Evolutionary conservation across 2,113 vertebrate species (phyloP).

Genomic region (Urocolius indicus): DNA sequence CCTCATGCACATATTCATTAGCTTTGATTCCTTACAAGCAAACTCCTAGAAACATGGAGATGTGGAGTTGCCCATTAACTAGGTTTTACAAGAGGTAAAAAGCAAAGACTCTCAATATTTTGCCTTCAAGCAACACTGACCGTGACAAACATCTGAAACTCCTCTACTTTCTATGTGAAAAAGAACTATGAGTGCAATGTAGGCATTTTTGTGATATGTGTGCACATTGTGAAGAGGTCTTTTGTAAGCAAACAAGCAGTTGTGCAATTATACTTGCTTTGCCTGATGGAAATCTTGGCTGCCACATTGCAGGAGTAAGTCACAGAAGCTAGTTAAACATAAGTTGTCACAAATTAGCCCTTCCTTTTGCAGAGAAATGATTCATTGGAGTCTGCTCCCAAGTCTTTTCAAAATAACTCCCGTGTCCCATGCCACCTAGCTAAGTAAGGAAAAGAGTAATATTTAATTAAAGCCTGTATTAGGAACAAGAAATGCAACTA

Average conservation of each 20-base stretch:
- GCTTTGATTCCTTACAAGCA: not conserved
- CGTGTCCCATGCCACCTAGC: not conserved
- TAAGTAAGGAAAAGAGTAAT: not conserved
- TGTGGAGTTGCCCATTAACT: not conserved
- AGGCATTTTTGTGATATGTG: not conserved
- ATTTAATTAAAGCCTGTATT: slow-evolving; percentile 30
- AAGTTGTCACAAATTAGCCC: not conserved
- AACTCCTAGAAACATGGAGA: not conserved
- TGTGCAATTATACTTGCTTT: not conserved
- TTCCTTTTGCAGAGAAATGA: not conserved
- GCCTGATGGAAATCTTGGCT: not conserved
- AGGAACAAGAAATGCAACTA: not conserved
- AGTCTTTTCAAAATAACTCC: not conserved
- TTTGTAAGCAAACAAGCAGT: accelerated
- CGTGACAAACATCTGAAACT: not conserved
- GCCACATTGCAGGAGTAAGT: not conserved
- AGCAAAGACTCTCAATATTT: not conserved
- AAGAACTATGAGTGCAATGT: not conserved
- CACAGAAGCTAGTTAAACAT: not conserved
- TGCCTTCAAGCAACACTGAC: not conserved
- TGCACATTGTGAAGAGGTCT: accelerated
- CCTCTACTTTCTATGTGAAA: not conserved
- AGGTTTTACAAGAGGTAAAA: not conserved
- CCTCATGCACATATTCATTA: not conserved
- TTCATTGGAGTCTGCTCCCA: not conserved